phyloP scores from a whole-genome alignment of 1,140 invertebrate species.

The Drosophila varians region DNA sequence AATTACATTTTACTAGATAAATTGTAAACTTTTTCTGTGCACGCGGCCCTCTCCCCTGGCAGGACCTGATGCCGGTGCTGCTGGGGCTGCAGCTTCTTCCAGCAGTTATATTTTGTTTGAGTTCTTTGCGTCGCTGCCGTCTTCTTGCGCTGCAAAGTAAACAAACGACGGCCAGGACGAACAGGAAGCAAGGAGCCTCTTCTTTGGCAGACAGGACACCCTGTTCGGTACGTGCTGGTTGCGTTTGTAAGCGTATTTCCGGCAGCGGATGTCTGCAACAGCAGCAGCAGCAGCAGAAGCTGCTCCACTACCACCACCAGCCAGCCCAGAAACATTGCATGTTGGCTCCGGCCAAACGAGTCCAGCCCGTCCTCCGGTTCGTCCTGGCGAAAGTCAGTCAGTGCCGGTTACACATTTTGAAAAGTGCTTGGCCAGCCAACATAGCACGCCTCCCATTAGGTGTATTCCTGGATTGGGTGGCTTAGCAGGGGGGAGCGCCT shows the following conservation, averaged over 20 bases:
- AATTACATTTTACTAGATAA: slow-evolving; percentile 83
- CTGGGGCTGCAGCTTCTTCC: slow-evolving; percentile 59
- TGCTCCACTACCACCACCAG: slow-evolving; percentile 28
- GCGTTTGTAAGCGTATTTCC: slow-evolving; percentile 78
- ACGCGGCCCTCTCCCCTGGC: slow-evolving; percentile 20
- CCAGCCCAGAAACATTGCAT: slow-evolving; percentile 35
- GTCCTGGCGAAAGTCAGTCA: slow-evolving; percentile 75
- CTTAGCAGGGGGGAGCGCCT: background rate
- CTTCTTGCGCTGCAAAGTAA: slow-evolving; percentile 72
- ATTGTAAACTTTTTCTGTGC: slow-evolving; percentile 82
- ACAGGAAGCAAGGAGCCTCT: slow-evolving; percentile 4
- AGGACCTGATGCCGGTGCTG: slow-evolving; percentile 2
- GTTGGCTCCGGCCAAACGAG: slow-evolving; percentile 78
- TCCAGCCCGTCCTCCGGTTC: slow-evolving; percentile 43
- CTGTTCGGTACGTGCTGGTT: slow-evolving; percentile 46
- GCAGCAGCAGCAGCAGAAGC: slow-evolving; percentile 32
- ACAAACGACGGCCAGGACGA: slow-evolving; percentile 28
- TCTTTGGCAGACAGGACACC: slow-evolving; percentile 2
- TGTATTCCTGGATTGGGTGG: slow-evolving; percentile 3
- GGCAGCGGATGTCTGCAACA: slow-evolving; percentile 70
- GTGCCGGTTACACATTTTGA: slow-evolving; percentile 78
- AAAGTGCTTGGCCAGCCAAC: slow-evolving; percentile 69
- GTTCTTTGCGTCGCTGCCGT: slow-evolving; percentile 65
- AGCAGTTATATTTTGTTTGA: slow-evolving; percentile 81
- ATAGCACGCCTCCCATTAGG: slow-evolving; percentile 66